Evolutionary conservation across 2,888 invertebrate species (phyloP), one percentile per base, ranked within the genome.

Genomic region (Lingula anatina): DNA sequence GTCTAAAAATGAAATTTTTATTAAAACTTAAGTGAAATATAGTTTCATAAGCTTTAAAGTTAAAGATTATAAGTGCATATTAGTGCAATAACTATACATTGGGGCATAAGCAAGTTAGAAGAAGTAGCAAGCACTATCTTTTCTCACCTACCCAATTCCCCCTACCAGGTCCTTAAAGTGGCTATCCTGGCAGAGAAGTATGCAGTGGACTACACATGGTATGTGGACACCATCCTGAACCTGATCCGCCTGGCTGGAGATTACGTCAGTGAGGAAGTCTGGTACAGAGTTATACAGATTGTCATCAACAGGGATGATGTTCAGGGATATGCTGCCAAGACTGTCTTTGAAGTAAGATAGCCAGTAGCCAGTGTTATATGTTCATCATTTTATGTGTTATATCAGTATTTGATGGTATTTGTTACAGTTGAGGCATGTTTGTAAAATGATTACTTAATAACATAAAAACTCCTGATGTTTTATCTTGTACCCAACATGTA

Each of bases 281-380:
- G 99, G 99, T 99, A 97, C 79, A 84, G 99, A 76, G 97, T 99
- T 47, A 97, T 99, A 67, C 95, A 99, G 81, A 99, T 99, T 73
- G 97, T 99, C 31, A 97, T 99, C 61, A 99, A 99, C 77, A 85
- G 97, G 67, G 97, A 99, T 76, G 99, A 99, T 80, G 97, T 99
- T 2, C 99, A 99, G 80, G 97, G 95, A 21, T 99, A 99, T 81
- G 97, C 99, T 53, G 97, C 97, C 44, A 99, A 99, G 81, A 99
- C 97, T 47, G 97, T 97, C 24, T 99, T 99, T 81, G 99, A 99
- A 82, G 85, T 85, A 75, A 64, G 61, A 54, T 42, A 50, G 26
- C 41, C 15, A 25, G 9, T n/a, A n/a, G 20, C 12, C 20, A 39
- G 12, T 24, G 5, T 24, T 9, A 7, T 20, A 21, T 47, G 18